phyloP scores from a whole-genome alignment of 2,797 vertebrate genomes.

The Sorex maritimensis region DNA sequence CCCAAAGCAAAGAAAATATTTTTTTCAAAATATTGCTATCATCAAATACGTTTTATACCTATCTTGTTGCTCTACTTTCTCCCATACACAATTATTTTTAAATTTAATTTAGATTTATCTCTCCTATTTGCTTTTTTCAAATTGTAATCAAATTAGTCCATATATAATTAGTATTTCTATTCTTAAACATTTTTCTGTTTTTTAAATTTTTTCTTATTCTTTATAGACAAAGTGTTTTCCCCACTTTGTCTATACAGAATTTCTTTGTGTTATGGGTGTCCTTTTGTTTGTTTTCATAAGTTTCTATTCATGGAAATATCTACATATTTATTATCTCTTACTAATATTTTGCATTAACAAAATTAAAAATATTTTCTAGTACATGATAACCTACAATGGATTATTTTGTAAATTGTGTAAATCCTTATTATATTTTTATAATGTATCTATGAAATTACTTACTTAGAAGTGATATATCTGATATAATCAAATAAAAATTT shows the following conservation, averaged over 20 bases:
- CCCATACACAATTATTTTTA: neutral
- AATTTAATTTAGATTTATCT: neutral
- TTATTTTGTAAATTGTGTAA: neutral
- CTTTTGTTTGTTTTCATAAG: slow-evolving; percentile 15
- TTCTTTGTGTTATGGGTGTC: neutral
- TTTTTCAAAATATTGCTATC: neutral
- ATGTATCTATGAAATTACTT: neutral
- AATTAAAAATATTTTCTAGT: too few species aligned
- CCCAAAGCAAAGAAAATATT: too few species aligned
- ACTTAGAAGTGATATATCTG: slow-evolving; percentile 27
- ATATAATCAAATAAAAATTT: neutral
- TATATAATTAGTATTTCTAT: neutral
- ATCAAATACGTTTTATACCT: neutral
- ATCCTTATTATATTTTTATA: slow-evolving; percentile 14
- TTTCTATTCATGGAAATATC: neutral
- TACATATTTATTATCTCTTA: neutral
- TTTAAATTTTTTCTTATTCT: neutral
- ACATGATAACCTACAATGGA: neutral
- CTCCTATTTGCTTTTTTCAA: slow-evolving; percentile 16
- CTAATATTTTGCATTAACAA: neutral
- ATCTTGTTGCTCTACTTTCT: neutral
- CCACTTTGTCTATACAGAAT: neutral
- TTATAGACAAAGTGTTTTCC: neutral
- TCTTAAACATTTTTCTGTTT: neutral
- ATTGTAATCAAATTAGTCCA: slow-evolving; percentile 21